Evolutionary conservation across 2,797 vertebrate species (phyloP).

Genomic region (Alouatta caraya): DNA sequence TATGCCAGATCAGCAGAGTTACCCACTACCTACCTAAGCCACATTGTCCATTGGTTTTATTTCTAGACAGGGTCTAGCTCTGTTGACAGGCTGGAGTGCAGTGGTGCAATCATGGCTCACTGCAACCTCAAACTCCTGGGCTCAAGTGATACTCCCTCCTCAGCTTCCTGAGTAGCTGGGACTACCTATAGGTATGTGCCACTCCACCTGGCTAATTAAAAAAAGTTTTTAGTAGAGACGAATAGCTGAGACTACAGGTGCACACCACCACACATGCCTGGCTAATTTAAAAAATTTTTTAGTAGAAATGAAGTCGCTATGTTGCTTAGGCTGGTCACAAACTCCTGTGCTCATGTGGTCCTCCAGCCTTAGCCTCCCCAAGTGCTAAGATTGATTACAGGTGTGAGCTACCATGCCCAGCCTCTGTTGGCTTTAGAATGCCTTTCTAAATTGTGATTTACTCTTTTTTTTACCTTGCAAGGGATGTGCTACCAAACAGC

Average conservation of each 20-base stretch:
- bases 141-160: neutral
- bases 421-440: neutral
- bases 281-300: neutral
- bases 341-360: neutral
- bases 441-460: neutral
- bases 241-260: neutral
- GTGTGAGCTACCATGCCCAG: neutral
- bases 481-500: neutral
- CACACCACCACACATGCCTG: neutral
- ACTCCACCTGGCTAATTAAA: neutral
- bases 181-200: neutral
- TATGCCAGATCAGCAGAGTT: neutral
- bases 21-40: neutral
- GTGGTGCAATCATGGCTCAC: neutral
- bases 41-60: neutral
- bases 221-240: neutral
- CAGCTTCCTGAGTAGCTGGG: neutral
- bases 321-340: neutral
- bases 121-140: neutral
- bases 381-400: neutral
- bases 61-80: neutral
- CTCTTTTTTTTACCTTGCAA: neutral
- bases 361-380: neutral
- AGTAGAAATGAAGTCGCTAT: neutral
- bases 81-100: neutral